phyloP scores from a whole-genome alignment of 2,113 vertebrate species.

The Nibea albiflora region DNA sequence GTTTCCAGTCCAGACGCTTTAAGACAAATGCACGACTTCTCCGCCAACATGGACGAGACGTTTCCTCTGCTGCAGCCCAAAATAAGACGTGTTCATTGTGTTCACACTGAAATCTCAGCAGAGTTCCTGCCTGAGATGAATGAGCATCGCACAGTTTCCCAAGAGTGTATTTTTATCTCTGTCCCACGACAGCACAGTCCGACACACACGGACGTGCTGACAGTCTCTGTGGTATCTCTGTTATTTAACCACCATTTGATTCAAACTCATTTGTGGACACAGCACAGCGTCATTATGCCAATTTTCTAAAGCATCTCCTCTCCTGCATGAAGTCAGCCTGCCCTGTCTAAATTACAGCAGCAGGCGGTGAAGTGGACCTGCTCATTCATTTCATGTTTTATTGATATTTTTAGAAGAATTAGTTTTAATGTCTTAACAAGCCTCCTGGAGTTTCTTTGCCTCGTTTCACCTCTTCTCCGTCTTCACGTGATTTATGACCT shows the following conservation, averaged over 20 bases:
- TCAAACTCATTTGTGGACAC: too few relatives aligned
- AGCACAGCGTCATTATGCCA: too few relatives aligned
- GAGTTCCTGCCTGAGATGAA: background rate
- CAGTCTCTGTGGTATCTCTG: background rate
- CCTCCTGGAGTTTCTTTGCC: too few relatives aligned
- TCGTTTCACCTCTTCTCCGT: background rate
- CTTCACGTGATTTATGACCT: background rate
- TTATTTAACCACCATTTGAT: background rate
- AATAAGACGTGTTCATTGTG: background rate
- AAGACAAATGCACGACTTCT: too few relatives aligned
- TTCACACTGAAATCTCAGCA: background rate
- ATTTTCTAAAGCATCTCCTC: too few relatives aligned
- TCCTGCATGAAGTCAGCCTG: too few relatives aligned
- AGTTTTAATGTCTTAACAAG: background rate
- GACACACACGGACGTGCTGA: background rate
- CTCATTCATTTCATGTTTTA: background rate
- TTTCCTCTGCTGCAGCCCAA: conserved; percentile 3
- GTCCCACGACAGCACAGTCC: conserved; percentile 11
- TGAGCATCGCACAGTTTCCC: conserved; percentile 40
- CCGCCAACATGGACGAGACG: background rate
- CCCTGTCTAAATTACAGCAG: too few relatives aligned
- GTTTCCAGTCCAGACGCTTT: too few relatives aligned
- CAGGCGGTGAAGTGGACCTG: background rate
- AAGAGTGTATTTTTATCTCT: conserved; percentile 59
- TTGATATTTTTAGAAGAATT: background rate